Base-by-base conservation (phyloP, 2,888 invertebrate species). In the Drosophila colorata region DNA sequence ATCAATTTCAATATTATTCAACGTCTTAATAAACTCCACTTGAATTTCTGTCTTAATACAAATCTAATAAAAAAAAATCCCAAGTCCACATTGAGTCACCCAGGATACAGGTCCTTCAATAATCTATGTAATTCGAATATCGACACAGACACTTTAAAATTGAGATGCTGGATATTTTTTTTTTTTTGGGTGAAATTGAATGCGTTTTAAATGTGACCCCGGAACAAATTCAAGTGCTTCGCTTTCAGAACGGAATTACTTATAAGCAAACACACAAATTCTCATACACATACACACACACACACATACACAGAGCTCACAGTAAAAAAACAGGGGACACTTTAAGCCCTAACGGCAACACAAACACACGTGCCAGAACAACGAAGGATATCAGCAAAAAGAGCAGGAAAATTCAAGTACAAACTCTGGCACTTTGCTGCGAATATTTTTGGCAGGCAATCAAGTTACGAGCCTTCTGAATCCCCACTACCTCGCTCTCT, bases 321-420 rank as follows among this genome's bases (percentile, higher is more conserved):
- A 13, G 8, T 11, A 28, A 7, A 52, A 37, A 49, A 38, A 37
- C 23, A 55, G n/a, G 13, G 35, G 37, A 56, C 25, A 60, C 43
- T 52, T 69, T 69, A 68, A 72, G 74, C 72, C 59, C 69, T 48
- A 70, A 51, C 41, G 51, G 43, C 60, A 75, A 75, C 47, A 59
- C 68, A 77, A 78, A 69, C 72, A 75, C 64, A 78, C 75, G 69
- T 80, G 68, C 65, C 71, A 55, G 53, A 43, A 69, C 35, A 48
- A 47, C 37, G 25, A 57, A 57, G 25, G 47, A 55, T 69, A 41
- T 16, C 48, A 49, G n/a, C 20, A 69, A 67, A 23, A 63, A 68
- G 16, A 55, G 23, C 53, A 69, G 25, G 11, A 51, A 51, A 55
- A 46, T 53, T 60, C 40, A 52, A 59, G 48, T 44, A 28, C 47